phyloP scores from a whole-genome alignment of 1,140 invertebrate genomes.

The Pantala flavescens region DNA sequence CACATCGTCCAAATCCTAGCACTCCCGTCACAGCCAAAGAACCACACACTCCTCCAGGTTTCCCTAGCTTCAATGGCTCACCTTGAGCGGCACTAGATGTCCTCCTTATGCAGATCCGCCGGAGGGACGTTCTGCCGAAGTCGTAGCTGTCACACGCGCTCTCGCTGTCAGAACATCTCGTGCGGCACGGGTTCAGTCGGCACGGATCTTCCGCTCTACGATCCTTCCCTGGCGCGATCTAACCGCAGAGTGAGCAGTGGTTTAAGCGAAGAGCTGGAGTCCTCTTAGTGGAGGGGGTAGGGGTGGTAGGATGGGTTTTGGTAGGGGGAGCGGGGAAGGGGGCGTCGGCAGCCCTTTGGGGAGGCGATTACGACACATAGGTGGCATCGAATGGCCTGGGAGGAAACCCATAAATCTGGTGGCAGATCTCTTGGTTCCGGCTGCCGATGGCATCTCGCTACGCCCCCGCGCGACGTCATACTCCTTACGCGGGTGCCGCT shows the following conservation, averaged over 20 bases:
- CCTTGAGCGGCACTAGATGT: too few species aligned
- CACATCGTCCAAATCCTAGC: too few species aligned
- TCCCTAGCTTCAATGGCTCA: too few species aligned
- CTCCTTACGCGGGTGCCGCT: too few species aligned
- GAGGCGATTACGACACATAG: not conserved
- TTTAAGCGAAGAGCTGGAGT: not conserved
- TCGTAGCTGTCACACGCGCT: not conserved
- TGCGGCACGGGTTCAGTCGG: not conserved
- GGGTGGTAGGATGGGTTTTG: not conserved
- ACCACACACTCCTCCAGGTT: too few species aligned
- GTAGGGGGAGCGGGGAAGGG: not conserved
- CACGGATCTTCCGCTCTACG: not conserved
- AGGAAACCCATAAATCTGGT: slow-evolving; percentile 5
- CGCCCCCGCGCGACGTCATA: not conserved
- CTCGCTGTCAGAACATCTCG: not conserved
- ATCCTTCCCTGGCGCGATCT: not conserved
- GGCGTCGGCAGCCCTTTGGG: not conserved
- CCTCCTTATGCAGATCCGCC: too few species aligned
- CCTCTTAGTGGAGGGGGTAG: not conserved
- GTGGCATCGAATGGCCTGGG: not conserved
- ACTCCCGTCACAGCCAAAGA: too few species aligned
- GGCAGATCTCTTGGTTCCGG: not conserved
- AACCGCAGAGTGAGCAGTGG: not conserved
- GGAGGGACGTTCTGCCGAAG: too few species aligned
- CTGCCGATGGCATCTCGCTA: not conserved